These are phyloP conservation scores for Cariama cristata DNA, from an alignment of 2,113 vertebrate genomes.

Conservation along the genomic window DNA sequence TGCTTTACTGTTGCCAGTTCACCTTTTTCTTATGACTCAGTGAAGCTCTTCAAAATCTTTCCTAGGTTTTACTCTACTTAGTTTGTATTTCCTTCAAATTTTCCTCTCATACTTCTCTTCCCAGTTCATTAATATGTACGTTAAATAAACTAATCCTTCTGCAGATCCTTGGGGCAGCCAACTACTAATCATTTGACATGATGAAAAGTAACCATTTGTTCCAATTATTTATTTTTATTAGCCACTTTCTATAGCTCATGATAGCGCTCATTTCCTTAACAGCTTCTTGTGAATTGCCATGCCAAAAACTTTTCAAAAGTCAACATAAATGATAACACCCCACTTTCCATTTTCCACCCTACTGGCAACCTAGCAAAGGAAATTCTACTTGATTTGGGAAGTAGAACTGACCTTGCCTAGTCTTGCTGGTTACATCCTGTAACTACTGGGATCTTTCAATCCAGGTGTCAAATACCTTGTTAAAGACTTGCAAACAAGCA, in stretches of 20 bases:
- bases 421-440: neutral
- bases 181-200: constrained; percentile 11
- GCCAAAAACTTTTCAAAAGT: constrained; percentile 51
- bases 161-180: constrained; percentile 30
- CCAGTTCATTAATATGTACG: constrained; percentile 52
- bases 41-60: constrained; percentile 46
- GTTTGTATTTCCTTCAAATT: constrained; percentile 41
- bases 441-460: neutral
- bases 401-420: neutral
- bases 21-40: constrained; percentile 45
- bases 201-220: constrained; percentile 62
- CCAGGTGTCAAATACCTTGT: neutral
- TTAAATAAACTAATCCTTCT: constrained; percentile 55
- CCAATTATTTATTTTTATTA: constrained; percentile 69
- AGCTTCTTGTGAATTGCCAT: constrained; percentile 45
- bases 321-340: neutral
- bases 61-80: constrained; percentile 13
- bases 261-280: constrained; percentile 59
- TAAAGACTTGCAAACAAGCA: neutral
- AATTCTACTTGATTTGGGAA: neutral
- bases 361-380: neutral
- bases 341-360: neutral
- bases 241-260: constrained; percentile 13
- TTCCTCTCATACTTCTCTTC: constrained; percentile 45
- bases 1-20: constrained; percentile 29